These are phyloP conservation scores for Peromyscus attwateri DNA, from an alignment of 2,797 vertebrate genomes.

Conservation along the genomic window DNA sequence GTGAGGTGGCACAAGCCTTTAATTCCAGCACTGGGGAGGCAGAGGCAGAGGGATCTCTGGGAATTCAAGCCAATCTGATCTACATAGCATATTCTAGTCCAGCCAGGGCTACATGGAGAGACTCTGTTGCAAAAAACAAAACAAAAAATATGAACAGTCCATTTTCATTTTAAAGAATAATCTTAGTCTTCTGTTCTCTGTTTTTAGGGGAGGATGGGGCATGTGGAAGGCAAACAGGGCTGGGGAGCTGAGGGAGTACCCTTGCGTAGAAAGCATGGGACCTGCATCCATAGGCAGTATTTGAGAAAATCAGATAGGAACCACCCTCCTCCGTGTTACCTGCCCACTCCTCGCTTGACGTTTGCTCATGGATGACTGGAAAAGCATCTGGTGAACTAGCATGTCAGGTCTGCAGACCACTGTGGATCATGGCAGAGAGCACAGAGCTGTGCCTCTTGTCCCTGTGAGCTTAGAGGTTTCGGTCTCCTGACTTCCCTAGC, in stretches of 20 bases:
- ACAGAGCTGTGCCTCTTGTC: neutral
- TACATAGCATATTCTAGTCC: neutral
- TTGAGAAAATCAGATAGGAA: neutral
- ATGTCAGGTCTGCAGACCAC: neutral
- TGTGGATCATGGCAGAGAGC: neutral
- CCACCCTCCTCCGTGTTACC: neutral
- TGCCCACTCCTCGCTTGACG: neutral
- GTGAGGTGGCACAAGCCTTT: neutral
- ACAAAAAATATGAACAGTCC: neutral
- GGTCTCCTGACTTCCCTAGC: neutral
- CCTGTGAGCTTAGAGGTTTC: neutral
- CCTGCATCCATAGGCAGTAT: neutral
- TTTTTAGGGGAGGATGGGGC: neutral
- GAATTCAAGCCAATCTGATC: neutral
- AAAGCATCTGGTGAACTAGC: neutral
- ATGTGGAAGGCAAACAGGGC: neutral
- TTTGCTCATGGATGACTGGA: neutral
- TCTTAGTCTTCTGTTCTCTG: conserved; percentile 46
- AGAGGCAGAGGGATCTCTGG: neutral
- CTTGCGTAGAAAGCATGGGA: neutral
- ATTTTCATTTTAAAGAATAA: conserved; percentile 82
- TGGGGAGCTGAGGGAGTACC: neutral
- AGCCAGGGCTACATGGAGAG: neutral
- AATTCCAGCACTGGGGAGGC: neutral
- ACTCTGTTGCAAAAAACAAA: neutral